Evolutionary conservation across 2,113 vertebrate species (phyloP).

Genomic region (Suricata suricatta): DNA sequence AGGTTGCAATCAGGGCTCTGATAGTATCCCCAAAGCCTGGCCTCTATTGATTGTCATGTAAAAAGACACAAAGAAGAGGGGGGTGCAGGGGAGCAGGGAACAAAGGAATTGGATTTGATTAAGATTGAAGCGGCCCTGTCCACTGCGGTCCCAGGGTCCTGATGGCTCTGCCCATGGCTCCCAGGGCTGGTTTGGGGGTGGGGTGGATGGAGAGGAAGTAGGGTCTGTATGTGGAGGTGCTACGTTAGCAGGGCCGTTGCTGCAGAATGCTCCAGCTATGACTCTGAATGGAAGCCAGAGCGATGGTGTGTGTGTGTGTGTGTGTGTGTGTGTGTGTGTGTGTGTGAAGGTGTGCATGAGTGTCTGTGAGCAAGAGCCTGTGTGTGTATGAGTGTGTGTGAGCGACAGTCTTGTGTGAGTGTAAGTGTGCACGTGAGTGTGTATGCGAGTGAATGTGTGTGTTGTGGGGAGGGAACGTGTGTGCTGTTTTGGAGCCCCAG

Average conservation of each 20-base stretch:
- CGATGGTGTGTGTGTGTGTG: background rate
- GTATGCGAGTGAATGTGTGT: too few relatives aligned
- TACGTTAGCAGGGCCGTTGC: background rate
- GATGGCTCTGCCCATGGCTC: background rate
- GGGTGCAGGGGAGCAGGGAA: constrained; percentile 41
- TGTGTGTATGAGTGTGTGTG: too few relatives aligned
- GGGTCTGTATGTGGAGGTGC: background rate
- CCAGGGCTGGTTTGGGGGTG: background rate
- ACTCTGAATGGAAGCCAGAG: background rate
- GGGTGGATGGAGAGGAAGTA: background rate
- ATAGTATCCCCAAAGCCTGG: constrained; percentile 80
- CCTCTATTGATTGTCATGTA: constrained; percentile 76
- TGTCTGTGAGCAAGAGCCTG: background rate
- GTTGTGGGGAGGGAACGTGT: background rate
- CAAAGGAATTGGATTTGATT: constrained; percentile 63
- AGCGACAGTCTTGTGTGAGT: background rate
- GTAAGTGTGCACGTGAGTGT: background rate
- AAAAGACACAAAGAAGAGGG: constrained; percentile 65
- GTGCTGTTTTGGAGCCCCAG: background rate
- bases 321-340: background rate
- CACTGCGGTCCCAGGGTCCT: background rate
- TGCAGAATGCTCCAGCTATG: background rate
- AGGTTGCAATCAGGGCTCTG: constrained; percentile 77
- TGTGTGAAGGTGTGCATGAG: too few relatives aligned
- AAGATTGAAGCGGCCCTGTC: background rate